Conservation (phyloP, 2,888 invertebrate species). For the Glaucopsyche alexis region DNA sequence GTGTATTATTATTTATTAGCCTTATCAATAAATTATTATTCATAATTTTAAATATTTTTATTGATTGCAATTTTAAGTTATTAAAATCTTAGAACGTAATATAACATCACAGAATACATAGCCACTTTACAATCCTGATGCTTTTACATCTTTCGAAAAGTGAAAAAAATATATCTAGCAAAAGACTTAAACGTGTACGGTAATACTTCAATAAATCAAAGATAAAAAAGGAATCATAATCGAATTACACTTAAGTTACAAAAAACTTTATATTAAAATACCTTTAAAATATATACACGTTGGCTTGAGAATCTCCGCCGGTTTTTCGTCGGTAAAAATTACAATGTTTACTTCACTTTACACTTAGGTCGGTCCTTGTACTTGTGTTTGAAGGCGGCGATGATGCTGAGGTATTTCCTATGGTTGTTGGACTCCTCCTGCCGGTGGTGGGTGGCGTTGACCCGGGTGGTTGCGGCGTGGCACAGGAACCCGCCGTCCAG, state of each 20-base stretch:
- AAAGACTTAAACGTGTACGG: too few species aligned
- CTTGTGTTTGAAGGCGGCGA: slow-evolving; percentile 64
- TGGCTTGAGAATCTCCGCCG: too few species aligned
- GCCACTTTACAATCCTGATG: not conserved
- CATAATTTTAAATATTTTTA: not conserved
- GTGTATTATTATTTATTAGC: not conserved
- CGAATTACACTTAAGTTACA: too few species aligned
- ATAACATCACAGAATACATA: not conserved
- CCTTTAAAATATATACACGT: too few species aligned
- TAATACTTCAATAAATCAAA: too few species aligned
- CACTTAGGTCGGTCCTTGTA: slow-evolving; percentile 71
- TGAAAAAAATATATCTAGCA: too few species aligned
- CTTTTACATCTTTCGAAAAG: too few species aligned
- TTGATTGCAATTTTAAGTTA: not conserved
- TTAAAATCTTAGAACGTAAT: not conserved
- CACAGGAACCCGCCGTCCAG: slow-evolving; percentile 87
- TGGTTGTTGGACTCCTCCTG: slow-evolving; percentile 62
- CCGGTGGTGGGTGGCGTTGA: slow-evolving; percentile 47
- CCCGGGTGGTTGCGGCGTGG: slow-evolving; percentile 77
- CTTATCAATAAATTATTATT: not conserved
- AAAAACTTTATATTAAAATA: too few species aligned
- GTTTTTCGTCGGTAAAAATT: not conserved
- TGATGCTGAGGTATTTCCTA: slow-evolving; percentile 71
- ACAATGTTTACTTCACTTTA: slow-evolving; percentile 50
- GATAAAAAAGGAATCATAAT: too few species aligned